A percentile compares a stretch with the other conserved stretches of the same genome.
Conservation (phyloP, 2,113 vertebrate genomes). For the Calonectris borealis region DNA sequence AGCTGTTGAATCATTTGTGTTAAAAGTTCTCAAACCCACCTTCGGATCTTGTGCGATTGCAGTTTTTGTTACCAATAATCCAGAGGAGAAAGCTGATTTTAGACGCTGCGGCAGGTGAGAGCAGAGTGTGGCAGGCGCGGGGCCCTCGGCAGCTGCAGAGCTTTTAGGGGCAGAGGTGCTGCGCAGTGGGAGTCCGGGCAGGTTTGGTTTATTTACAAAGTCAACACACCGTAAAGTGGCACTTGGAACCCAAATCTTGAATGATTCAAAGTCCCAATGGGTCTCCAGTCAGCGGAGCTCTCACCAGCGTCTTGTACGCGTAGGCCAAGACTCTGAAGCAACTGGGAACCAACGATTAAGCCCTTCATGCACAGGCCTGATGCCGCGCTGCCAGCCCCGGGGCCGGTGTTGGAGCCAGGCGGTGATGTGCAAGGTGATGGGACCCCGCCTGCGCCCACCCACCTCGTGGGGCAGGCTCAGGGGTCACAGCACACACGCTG, state of each 20-base stretch:
- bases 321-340: neutral
- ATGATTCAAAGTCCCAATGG: accelerated
- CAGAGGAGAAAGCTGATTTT: neutral
- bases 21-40: neutral
- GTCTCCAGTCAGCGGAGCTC: neutral
- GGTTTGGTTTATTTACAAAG: neutral
- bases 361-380: accelerated
- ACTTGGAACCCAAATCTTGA: neutral
- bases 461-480: accelerated
- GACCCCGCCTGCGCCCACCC: neutral
- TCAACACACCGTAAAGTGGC: accelerated
- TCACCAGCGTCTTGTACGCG: accelerated
- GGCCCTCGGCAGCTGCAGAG: accelerated
- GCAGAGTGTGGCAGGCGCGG: accelerated
- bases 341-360: neutral
- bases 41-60: neutral
- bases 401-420: neutral
- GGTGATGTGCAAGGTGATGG: neutral
- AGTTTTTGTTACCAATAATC: neutral
- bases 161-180: neutral
- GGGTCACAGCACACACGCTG: neutral
- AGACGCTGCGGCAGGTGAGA: accelerated
- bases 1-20: neutral
- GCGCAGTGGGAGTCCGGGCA: accelerated
- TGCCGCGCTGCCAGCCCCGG: neutral